phyloP scores from a whole-genome alignment of 1,140 invertebrate species.

The Bombus sibiricus region DNA sequence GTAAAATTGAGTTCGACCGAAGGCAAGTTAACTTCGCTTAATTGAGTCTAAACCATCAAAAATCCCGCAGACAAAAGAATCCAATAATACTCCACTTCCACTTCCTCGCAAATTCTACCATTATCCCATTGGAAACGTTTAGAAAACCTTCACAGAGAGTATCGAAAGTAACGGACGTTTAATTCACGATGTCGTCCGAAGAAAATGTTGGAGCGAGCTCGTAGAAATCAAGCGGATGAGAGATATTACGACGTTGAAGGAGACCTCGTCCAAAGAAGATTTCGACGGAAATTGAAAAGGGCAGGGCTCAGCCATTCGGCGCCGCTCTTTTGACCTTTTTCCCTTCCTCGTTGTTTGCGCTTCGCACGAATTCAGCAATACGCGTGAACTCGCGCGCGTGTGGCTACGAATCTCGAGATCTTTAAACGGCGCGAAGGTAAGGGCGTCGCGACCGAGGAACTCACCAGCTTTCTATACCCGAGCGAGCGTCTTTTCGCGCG shows the following conservation, averaged over 20 bases:
- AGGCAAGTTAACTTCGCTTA: no score
- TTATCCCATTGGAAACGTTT: no score
- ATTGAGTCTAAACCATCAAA: no score
- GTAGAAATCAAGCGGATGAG: slow-evolving; percentile 1
- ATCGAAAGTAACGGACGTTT: slow-evolving; percentile 2
- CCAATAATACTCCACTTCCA: no score
- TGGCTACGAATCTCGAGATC: not conserved
- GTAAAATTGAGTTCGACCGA: no score
- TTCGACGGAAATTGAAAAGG: slow-evolving; percentile 28
- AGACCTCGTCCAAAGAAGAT: not conserved
- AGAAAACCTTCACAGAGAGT: not conserved
- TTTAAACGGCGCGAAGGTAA: not conserved
- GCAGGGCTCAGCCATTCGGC: not conserved
- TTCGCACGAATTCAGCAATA: slow-evolving; percentile 7
- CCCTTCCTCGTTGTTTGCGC: slow-evolving; percentile 12
- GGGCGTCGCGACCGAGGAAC: not conserved
- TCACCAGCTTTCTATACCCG: not conserved
- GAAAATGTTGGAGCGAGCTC: not conserved
- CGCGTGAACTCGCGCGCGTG: not conserved
- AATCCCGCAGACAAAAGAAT: no score
- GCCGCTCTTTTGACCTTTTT: slow-evolving; percentile 10
- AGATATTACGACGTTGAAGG: slow-evolving; percentile 16
- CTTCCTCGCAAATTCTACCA: no score
- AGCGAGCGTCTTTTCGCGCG: not conserved
- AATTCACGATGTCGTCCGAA: not conserved